These are phyloP conservation scores for Synergus japonicus DNA, from an alignment of 2,888 invertebrate genomes.

Conservation along the genomic window DNA sequence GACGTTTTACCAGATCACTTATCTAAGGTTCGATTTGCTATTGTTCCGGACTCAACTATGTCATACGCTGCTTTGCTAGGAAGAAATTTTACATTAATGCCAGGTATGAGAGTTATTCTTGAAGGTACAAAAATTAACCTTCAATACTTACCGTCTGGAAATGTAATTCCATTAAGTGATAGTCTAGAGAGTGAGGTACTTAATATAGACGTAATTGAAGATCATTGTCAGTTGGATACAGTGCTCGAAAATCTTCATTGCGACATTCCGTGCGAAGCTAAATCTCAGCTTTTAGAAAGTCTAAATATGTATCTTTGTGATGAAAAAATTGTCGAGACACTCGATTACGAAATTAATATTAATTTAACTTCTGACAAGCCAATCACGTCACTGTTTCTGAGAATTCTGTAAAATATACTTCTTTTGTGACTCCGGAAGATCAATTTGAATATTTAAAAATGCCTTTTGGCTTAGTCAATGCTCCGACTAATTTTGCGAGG, in stretches of 20 bases:
- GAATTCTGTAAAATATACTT: constrained; percentile 45
- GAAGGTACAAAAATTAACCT: neutral
- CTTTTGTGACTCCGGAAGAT: constrained; percentile 45
- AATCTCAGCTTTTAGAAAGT: constrained; percentile 3
- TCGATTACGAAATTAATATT: constrained; percentile 30
- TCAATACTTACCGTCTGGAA: constrained; percentile 37
- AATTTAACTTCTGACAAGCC: constrained; percentile 35
- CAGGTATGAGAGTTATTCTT: too few species aligned
- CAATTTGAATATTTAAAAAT: constrained; percentile 45
- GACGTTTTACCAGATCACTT: constrained; percentile 44
- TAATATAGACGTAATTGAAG: constrained; percentile 18
- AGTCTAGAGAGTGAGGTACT: too few species aligned
- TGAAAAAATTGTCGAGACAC: neutral
- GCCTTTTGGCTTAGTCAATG: constrained; percentile 43
- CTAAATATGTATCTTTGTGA: constrained; percentile 19
- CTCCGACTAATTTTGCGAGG: constrained; percentile 20
- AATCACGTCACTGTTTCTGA: constrained; percentile 34
- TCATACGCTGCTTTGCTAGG: too few species aligned
- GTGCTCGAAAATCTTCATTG: neutral
- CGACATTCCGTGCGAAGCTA: neutral
- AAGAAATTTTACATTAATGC: too few species aligned
- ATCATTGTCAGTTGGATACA: neutral
- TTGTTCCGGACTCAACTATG: constrained; percentile 48
- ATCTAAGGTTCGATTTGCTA: constrained; percentile 47
- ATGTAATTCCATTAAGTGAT: neutral